phyloP scores from a whole-genome alignment of 2,888 invertebrate species.

The Scaptomyza tumidula region DNA sequence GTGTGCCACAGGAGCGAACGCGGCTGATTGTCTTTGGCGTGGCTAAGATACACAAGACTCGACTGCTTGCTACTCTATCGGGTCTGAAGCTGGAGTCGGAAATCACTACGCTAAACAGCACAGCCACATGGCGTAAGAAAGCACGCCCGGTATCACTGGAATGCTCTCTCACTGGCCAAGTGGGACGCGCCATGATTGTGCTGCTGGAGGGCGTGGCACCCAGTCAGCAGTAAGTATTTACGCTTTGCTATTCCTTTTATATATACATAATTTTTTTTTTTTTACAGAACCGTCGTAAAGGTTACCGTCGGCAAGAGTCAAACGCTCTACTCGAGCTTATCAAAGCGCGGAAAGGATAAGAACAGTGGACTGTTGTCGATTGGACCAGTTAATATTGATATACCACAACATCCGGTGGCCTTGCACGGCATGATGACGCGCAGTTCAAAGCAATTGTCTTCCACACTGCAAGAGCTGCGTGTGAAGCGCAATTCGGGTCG shows the following conservation, averaged over 20 bases:
- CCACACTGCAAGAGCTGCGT: slow-evolving; percentile 94
- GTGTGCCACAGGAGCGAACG: slow-evolving; percentile 87
- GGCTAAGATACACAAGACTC: slow-evolving; percentile 93
- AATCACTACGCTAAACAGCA: slow-evolving; percentile 95
- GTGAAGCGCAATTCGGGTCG: slow-evolving; percentile 92
- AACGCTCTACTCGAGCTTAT: slow-evolving; percentile 94
- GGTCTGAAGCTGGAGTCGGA: slow-evolving; percentile 97
- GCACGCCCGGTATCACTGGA: slow-evolving; percentile 89
- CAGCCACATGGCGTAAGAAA: slow-evolving; percentile 95
- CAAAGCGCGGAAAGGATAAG: slow-evolving; percentile 90
- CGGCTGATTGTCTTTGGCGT: slow-evolving; percentile 94
- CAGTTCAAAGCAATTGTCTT: slow-evolving; percentile 95
- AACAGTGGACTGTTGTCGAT: slow-evolving; percentile 93
- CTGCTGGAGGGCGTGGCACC: slow-evolving; percentile 95
- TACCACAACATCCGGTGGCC: slow-evolving; percentile 99
- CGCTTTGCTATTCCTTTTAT: background rate
- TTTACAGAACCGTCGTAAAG: slow-evolving; percentile 93
- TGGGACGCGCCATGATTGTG: slow-evolving; percentile 96
- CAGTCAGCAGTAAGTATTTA: slow-evolving; percentile 89
- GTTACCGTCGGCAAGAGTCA: slow-evolving; percentile 96
- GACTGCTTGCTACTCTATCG: slow-evolving; percentile 94
- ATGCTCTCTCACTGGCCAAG: slow-evolving; percentile 93
- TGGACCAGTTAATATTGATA: slow-evolving; percentile 96
- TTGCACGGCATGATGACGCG: slow-evolving; percentile 99
- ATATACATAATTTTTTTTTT: no score